Base-by-base conservation (phyloP, 1,140 invertebrate species). In the Pachyrhynchus sulphureomaculatus region DNA sequence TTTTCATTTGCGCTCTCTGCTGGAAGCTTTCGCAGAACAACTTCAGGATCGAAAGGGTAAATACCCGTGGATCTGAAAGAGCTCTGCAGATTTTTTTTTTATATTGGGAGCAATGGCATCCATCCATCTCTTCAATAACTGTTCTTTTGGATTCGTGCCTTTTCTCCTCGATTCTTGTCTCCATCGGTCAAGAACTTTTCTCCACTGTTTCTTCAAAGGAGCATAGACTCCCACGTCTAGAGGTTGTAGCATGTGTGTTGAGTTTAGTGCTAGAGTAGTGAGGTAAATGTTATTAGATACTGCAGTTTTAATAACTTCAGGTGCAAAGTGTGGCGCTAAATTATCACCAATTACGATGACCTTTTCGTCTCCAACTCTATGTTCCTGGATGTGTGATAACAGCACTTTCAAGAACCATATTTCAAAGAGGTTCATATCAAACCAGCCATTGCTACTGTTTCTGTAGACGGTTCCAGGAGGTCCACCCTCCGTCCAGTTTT, bases 201-300 rank as follows among this genome's bases (percentile, higher is more conserved):
- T 55, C 73, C 74, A 75, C 18, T 44, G 34, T 44, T 47, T 65
- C 34, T 76, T 75, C 63, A 76, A 57, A 12, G 71, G 70, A 8
- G 48, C 53, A 54, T 76, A 77, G 39, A 77, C 63, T 53, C 59
- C 65, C 29, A 75, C 73, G 67, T 78, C 76, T 18, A 78, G 58
- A 6, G 75, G 76, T 52, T 79, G 74, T 17, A 69, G 67, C 1
- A 72, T 56, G 56, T 78, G 74, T 1, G 73, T 77, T 8, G 70
- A 36, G 58, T 77, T 76, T 15, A 66, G 45, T 15, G 76, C 72
- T 18, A 76, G 53, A 24, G 56, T 53, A 21, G 47, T 53, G 24
- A 64, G 42, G 42, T 64, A 64, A 17, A 52, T 52, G 29, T 52
- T 37, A 52, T 58, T 57, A 17, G 15, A 20, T 33, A 17, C 21